Evolutionary conservation across 2,113 vertebrate species (phyloP), one percentile per base, ranked within the genome.

Genomic region (Morone chrysops): DNA sequence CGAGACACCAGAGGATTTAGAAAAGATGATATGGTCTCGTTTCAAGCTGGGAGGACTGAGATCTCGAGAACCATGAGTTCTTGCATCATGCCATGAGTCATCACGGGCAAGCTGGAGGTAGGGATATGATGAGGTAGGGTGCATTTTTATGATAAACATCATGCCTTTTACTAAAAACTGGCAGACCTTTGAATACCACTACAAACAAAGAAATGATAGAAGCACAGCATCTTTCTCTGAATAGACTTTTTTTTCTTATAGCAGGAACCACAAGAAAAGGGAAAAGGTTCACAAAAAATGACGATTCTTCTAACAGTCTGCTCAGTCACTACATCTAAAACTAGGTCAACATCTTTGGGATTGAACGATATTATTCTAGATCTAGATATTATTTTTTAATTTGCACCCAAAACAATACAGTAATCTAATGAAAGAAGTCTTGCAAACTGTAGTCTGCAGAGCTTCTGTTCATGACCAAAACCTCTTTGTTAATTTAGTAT

Each of bases 51-150:
- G 47, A 11, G n/a, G 60, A 62, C 41, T 41, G 78, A 71, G 59
- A 68, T 78, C 41, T 56, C 43, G 25, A 63, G 53, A 75, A 40
- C 50, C 57, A 31, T 43, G 70, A 67, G 62, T 84, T 76, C 62
- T 85, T 68, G 53, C 61, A 90, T 87, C 74, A 75, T 71, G 40
- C 68, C 38, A 9, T 80, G 82, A 81, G 54, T 85, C 82, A 89
- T 83, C 67, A 25, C 43, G 51, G 31, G 48, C 60, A 75, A 43
- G 75, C 78, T 75, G 53, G 76, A 78, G 75, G 70, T 75, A 40
- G 71, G 60, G 38, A 78, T 76, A 47, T 51, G 57, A 86, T 60
- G 41, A 84, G 67, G 5, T 61, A 31, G 14, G 16, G 38, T 61
- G 62, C 16, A 53, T 88, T 76, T 90, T 70, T 18, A 66, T 83